Conservation (phyloP, 2,113 vertebrate genomes). For the Hippocampus abdominalis region DNA sequence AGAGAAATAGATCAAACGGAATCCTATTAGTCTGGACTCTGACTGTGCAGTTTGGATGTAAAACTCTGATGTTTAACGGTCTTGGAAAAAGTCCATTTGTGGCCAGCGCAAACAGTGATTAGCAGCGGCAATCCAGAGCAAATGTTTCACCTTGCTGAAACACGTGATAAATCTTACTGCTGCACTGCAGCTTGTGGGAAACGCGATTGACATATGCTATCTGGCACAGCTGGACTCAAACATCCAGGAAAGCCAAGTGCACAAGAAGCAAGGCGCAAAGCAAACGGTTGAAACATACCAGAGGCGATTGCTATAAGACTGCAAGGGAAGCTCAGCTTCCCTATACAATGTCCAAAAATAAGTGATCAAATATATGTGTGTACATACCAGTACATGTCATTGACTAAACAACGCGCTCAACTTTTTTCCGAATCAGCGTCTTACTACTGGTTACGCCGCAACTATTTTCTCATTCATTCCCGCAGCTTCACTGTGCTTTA, state of each 20-base stretch:
- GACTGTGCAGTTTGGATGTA: conserved; percentile 14
- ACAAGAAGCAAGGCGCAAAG: background rate
- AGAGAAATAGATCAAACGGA: conserved; percentile 58
- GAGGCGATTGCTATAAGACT: too few species aligned
- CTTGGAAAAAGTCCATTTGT: background rate
- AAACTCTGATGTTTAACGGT: conserved; percentile 19
- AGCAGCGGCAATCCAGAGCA: conserved; percentile 16
- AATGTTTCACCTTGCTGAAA: conserved; percentile 24
- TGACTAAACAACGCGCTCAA: too few species aligned
- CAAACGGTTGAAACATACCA: background rate
- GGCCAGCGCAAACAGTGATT: conserved; percentile 25
- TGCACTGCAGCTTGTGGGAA: conserved; percentile 14
- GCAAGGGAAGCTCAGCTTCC: too few species aligned
- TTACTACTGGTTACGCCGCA: too few species aligned
- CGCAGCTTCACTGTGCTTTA: too few species aligned
- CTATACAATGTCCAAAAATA: too few species aligned
- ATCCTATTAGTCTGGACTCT: conserved; percentile 74
- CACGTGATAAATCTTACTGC: conserved; percentile 18
- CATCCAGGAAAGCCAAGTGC: background rate
- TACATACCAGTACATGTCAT: too few species aligned
- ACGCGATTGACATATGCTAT: conserved; percentile 9
- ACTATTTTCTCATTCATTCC: too few species aligned
- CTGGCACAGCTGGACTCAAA: conserved; percentile 9
- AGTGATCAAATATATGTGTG: too few species aligned
- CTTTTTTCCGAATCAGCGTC: too few species aligned